Conservation (phyloP, 2,797 vertebrate genomes). For the Coracias cyanogaster region DNA sequence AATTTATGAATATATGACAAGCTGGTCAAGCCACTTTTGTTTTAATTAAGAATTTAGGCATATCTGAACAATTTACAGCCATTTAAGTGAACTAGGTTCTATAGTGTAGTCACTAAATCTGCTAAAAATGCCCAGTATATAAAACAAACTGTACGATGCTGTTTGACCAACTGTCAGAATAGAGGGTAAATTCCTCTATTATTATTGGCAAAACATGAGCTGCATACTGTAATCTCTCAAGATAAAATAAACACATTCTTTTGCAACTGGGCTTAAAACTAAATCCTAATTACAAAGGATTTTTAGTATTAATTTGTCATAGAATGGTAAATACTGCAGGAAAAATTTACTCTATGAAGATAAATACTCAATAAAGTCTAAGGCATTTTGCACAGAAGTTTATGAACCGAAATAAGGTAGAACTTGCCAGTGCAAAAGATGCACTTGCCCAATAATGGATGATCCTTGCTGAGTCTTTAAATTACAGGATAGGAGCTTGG, state of each 20-base stretch:
- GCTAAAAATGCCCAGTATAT: accelerated
- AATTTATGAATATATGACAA: neutral
- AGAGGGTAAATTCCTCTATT: neutral
- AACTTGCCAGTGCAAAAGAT: neutral
- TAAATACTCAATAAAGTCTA: neutral
- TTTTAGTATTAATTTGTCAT: constrained; percentile 15
- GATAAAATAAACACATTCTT: constrained; percentile 22
- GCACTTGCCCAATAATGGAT: neutral
- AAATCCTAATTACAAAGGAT: constrained; percentile 30
- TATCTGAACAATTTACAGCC: neutral
- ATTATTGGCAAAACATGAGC: neutral
- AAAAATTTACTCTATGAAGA: neutral
- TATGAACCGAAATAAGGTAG: neutral
- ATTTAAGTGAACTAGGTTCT: neutral
- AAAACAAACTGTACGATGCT: neutral
- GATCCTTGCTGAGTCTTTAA: neutral
- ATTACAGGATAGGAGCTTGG: neutral
- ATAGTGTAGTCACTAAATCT: neutral
- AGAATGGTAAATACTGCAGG: neutral
- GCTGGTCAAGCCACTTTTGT: neutral
- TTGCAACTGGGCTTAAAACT: constrained; percentile 25
- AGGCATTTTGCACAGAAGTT: neutral
- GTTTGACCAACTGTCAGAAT: neutral
- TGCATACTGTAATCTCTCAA: neutral
- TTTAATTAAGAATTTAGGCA: neutral